Conservation (phyloP, 2,888 invertebrate species). For the Sylvicola cinctus region DNA sequence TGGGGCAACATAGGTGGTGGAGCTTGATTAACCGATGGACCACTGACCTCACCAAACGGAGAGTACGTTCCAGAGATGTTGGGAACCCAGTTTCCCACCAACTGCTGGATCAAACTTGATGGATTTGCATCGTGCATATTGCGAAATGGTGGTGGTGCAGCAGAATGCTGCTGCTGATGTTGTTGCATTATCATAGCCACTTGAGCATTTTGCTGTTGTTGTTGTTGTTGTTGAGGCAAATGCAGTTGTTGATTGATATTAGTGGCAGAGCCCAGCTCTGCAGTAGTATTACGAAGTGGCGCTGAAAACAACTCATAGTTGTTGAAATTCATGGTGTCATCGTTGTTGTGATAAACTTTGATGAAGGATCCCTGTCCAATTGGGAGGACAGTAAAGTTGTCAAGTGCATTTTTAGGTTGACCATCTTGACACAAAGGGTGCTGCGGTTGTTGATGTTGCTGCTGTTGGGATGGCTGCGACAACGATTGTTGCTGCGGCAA, state of each 20-base stretch:
- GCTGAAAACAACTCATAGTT: constrained; percentile 23
- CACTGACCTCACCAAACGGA: constrained; percentile 14
- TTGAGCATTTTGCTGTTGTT: constrained; percentile 3
- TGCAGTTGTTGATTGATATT: too few relatives aligned
- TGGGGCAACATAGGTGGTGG: constrained; percentile 5
- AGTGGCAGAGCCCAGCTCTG: too few relatives aligned
- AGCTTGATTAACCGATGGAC: background rate
- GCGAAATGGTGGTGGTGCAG: too few relatives aligned
- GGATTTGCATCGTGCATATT: constrained; percentile 8
- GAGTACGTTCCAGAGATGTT: constrained; percentile 20
- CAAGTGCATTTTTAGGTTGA: constrained; percentile 6
- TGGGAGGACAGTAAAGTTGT: constrained; percentile 21
- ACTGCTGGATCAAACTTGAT: constrained; percentile 20
- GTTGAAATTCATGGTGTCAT: constrained; percentile 15
- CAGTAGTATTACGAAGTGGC: constrained; percentile 10
- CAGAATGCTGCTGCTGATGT: background rate
- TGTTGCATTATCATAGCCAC: too few relatives aligned
- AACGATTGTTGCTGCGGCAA: constrained; percentile 9
- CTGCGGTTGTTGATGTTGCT: constrained; percentile 7
- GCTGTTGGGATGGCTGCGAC: constrained; percentile 9
- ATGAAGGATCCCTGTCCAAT: constrained; percentile 23
- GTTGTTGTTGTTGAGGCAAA: constrained; percentile 4
- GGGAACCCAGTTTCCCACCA: constrained; percentile 22
- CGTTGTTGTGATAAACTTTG: constrained; percentile 20
- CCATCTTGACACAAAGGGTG: background rate